A percentile compares a stretch with the other conserved stretches of the same genome.
Evolutionary conservation across 2,888 invertebrate species (phyloP).

Genomic region (Drosophila diplacantha): DNA sequence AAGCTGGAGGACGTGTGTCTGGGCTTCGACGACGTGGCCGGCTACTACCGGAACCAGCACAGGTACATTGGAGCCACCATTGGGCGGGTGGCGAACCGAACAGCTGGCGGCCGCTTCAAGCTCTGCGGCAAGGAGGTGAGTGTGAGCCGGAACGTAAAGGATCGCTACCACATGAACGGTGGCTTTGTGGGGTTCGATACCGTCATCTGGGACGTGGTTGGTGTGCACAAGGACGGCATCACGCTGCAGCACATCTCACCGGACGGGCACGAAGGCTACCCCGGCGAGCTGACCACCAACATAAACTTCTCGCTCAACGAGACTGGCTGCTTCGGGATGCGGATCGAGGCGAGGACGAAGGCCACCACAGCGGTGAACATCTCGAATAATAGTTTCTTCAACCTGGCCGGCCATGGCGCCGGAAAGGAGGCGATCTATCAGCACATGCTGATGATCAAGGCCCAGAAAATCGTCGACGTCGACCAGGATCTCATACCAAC

Average conservation of each 20-base stretch:
- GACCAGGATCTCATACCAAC: constrained; percentile 86
- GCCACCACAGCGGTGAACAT: constrained; percentile 91
- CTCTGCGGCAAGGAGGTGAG: constrained; percentile 84
- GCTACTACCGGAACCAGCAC: constrained; percentile 82
- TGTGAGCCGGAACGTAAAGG: constrained; percentile 84
- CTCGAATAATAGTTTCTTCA: constrained; percentile 93
- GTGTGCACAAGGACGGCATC: constrained; percentile 78
- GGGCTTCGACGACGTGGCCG: constrained; percentile 89
- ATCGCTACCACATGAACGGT: constrained; percentile 87
- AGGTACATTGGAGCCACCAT: constrained; percentile 92
- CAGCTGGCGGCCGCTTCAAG: constrained; percentile 84
- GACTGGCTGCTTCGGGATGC: constrained; percentile 85
- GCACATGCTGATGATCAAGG: constrained; percentile 85
- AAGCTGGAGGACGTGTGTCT: constrained; percentile 86
- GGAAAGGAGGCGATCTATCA: constrained; percentile 82
- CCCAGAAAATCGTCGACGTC: constrained; percentile 85
- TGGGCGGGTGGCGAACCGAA: constrained; percentile 91
- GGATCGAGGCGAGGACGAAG: constrained; percentile 87
- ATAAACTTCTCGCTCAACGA: constrained; percentile 85
- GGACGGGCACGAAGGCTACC: constrained; percentile 92
- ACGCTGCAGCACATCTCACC: constrained; percentile 86
- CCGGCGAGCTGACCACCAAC: constrained; percentile 87
- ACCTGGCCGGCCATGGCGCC: constrained; percentile 87
- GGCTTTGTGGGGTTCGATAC: constrained; percentile 90
- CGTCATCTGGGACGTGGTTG: constrained; percentile 82